phyloP scores from a whole-genome alignment of 2,113 vertebrate species.

The Alexandromys fortis region DNA sequence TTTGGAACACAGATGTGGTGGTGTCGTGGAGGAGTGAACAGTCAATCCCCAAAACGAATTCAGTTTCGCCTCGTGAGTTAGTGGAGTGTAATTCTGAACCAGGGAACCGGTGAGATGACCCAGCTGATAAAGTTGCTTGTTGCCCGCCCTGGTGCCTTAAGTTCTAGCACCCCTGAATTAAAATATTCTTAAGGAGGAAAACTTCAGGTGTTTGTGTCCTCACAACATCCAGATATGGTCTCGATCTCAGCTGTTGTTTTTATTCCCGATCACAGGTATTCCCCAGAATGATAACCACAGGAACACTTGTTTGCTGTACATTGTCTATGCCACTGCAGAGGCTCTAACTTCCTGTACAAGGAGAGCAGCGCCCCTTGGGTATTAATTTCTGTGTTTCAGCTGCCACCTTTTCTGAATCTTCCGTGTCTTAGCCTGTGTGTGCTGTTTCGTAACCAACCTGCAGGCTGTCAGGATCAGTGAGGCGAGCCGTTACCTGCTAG shows the following conservation, averaged over 20 bases:
- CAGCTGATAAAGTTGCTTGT: background rate
- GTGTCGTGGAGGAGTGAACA: background rate
- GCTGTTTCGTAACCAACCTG: slow-evolving; percentile 9
- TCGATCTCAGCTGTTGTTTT: background rate
- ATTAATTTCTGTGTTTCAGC: background rate
- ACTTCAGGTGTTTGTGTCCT: background rate
- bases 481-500: background rate
- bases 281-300: background rate
- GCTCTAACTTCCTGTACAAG: slow-evolving; percentile 43
- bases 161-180: background rate
- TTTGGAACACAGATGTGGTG: background rate
- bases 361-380: background rate
- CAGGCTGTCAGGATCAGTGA: background rate
- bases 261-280: background rate
- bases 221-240: background rate
- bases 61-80: background rate
- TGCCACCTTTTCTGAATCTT: slow-evolving; percentile 4
- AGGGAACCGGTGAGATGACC: background rate
- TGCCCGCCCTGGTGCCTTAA: too few species aligned
- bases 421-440: background rate
- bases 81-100: background rate
- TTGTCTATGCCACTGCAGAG: slow-evolving; percentile 33
- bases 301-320: background rate
- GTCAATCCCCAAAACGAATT: background rate
- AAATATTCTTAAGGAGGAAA: background rate